Evolutionary conservation across 2,888 invertebrate species (phyloP), one percentile per base, ranked within the genome.

Genomic region (Sussaba pulchella): DNA sequence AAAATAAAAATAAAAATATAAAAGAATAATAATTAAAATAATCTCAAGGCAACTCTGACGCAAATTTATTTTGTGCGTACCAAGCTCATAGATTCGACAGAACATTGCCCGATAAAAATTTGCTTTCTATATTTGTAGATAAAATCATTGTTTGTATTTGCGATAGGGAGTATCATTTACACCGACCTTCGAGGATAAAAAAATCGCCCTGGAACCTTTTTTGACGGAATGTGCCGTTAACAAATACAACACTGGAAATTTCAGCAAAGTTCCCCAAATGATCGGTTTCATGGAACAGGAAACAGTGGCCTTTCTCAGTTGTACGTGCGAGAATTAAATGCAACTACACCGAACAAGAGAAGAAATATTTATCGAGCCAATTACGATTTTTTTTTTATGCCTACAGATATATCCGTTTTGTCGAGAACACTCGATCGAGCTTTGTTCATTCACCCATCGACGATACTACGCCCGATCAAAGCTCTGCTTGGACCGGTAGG

Each of bases 261-360:
- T 93, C 79, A 88, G 88, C 12, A 93, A 93, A 86, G 92, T 94
- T 0, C 94, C 94, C 0, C 92, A 92, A 24, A 92, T 94, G 83
- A 86, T 92, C 50, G 94, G 94, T 2, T 93, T 93, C 83, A 93
- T 93, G 76, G 89, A 91, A 8, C 89, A 92, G n/a, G 94, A 94
- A 86, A 72, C 73, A 8, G 9, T 79, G 2, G 31, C 67, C 10
- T 57, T 75, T 45, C 41, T 54, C 24, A 26, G 24, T 64, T 21
- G 82, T 82, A 66, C 14, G 70, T 61, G n/a, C 6, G n/a, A 5
- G 12, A 54, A 5, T 2, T 54, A 3, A 31, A 54, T n/a, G 14
- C 6, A 31, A 14, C 14, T 54, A 12, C 54, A 14, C 14, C 2
- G 14, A 2, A 26, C 12, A 14, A 26, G 26, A 10, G n/a, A 26